These are phyloP conservation scores for Hippopotamus amphibius DNA, from an alignment of 2,113 vertebrate genomes.

Conservation along the genomic window DNA sequence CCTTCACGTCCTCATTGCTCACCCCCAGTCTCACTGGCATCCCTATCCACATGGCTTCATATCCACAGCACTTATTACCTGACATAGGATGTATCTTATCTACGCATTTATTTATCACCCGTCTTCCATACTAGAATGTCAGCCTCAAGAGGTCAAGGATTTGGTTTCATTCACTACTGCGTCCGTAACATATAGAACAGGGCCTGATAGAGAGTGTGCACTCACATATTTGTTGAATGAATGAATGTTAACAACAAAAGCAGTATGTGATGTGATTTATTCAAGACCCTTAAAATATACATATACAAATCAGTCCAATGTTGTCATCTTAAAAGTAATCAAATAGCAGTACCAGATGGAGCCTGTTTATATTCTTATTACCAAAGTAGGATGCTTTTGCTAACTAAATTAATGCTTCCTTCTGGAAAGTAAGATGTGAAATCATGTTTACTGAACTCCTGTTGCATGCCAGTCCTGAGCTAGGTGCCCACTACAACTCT, in stretches of 20 bases:
- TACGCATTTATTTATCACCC: neutral
- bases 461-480: neutral
- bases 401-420: constrained; percentile 49
- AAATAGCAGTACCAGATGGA: neutral
- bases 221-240: neutral
- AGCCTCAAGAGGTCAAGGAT: neutral
- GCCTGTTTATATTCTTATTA: constrained; percentile 21
- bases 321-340: constrained; percentile 37
- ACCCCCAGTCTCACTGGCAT: neutral
- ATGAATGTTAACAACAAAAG: neutral
- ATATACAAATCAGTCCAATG: neutral
- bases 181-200: neutral
- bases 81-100: neutral
- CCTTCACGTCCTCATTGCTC: neutral
- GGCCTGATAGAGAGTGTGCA: neutral
- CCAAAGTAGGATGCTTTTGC: constrained; percentile 26
- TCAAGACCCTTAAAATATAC: neutral
- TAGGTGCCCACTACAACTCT: neutral
- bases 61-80: neutral
- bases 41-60: neutral
- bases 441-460: neutral
- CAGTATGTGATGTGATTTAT: neutral
- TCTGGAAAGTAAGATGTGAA: constrained; percentile 9
- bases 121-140: neutral
- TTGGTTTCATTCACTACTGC: neutral